Conservation (phyloP, 37 sponge, comb jelly and placozoan species). For the Oscarella lobularis region DNA sequence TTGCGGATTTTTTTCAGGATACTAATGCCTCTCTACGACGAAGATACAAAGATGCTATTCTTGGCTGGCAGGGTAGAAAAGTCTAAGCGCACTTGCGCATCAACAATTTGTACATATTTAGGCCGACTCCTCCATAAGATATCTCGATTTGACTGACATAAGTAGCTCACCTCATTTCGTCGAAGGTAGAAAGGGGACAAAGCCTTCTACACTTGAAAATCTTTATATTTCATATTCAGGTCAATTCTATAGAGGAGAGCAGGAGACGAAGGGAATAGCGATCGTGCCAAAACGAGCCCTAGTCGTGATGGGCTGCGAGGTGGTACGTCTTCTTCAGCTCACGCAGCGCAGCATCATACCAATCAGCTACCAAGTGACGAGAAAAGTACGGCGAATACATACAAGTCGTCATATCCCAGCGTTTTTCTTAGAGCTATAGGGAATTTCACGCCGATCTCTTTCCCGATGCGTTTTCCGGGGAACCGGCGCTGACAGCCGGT, state of each 20-base stretch:
- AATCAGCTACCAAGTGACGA: constrained; percentile 49
- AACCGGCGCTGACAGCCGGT: constrained; percentile 46
- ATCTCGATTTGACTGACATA: not conserved
- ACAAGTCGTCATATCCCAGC: not conserved
- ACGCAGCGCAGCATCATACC: constrained; percentile 61
- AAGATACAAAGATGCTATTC: constrained; percentile 62
- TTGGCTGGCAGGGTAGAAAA: constrained; percentile 38
- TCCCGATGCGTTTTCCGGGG: constrained; percentile 49
- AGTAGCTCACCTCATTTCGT: not conserved
- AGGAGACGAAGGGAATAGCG: not conserved
- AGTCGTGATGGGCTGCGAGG: constrained; percentile 66
- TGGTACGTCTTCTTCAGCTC: constrained; percentile 53
- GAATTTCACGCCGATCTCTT: constrained; percentile 83
- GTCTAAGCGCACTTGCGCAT: not conserved
- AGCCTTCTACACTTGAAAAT: not conserved
- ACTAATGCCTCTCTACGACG: constrained; percentile 69
- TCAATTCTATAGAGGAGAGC: not conserved
- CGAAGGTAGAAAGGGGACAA: not conserved
- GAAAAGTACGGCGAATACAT: constrained; percentile 36
- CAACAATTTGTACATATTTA: not conserved
- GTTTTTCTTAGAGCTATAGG: constrained; percentile 22
- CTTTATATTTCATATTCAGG: too few species aligned
- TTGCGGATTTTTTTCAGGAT: constrained; percentile 8
- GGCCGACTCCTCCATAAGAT: not conserved
- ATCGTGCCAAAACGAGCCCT: constrained; percentile 67